Percentiles rank a stretch among this genome's conserved stretches.
Conservation (phyloP, 2,888 invertebrate genomes). For the Caenorhabditis becei region DNA sequence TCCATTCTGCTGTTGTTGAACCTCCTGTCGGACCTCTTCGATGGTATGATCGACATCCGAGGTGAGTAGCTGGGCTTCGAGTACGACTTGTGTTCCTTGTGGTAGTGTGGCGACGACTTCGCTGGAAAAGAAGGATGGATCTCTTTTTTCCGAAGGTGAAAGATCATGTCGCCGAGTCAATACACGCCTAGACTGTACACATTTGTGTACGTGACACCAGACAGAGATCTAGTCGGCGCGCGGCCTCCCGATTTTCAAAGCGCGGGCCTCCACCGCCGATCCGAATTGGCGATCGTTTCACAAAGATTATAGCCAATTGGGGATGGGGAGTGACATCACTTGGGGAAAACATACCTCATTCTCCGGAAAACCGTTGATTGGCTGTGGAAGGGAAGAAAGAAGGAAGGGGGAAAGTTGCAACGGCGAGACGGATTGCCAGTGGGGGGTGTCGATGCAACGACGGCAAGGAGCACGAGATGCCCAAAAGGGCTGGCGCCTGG, state of each 20-base stretch:
- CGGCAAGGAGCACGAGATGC: slow-evolving; percentile 50
- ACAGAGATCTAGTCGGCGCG: background rate
- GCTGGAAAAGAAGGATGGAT: slow-evolving; percentile 38
- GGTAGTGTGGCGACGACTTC: slow-evolving; percentile 72
- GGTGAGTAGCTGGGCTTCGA: slow-evolving; percentile 80
- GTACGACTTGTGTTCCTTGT: slow-evolving; percentile 80
- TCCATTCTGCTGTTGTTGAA: slow-evolving; percentile 60
- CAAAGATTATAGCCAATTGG: background rate
- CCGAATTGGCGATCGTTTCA: background rate
- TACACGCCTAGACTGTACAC: slow-evolving; percentile 3
- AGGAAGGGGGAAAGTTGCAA: slow-evolving; percentile 12
- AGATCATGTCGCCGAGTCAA: background rate
- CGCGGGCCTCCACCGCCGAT: background rate
- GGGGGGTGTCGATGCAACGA: slow-evolving; percentile 44
- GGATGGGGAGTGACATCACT: slow-evolving; percentile 15
- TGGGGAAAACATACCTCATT: slow-evolving; percentile 33
- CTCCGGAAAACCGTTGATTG: slow-evolving; percentile 30
- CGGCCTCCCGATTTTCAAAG: background rate
- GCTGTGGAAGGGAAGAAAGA: background rate
- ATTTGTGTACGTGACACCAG: slow-evolving; percentile 1
- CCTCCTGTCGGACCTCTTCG: slow-evolving; percentile 77
- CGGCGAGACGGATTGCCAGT: slow-evolving; percentile 16
- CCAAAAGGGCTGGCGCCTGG: slow-evolving; percentile 63
- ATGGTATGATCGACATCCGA: slow-evolving; percentile 81
- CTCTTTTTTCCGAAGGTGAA: no score